phyloP scores from a whole-genome alignment of 2,888 invertebrate species.

The Erebia palarica region DNA sequence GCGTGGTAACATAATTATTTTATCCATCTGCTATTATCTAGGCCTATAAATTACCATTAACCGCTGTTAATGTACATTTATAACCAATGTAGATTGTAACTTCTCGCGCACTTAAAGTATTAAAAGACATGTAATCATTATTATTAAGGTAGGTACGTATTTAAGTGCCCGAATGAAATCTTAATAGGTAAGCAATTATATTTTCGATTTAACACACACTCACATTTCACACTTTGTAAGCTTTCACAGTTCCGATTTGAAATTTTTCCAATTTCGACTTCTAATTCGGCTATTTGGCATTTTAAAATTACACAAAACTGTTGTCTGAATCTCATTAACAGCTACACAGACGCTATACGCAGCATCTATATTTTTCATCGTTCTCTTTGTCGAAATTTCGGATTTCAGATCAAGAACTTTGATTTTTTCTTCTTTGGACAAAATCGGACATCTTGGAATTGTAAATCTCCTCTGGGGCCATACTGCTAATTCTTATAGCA shows the following conservation, averaged over 20 bases:
- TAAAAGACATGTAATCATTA: slow-evolving; percentile 5
- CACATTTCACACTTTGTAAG: background rate
- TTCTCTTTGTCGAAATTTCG: too few species aligned
- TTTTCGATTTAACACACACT: background rate
- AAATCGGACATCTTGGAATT: too few species aligned
- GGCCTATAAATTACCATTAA: slow-evolving; percentile 20
- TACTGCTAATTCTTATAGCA: too few species aligned
- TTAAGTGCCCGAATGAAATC: slow-evolving; percentile 1
- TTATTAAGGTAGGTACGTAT: background rate
- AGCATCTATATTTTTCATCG: too few species aligned
- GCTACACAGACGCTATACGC: too few species aligned
- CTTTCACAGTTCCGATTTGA: background rate
- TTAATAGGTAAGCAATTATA: background rate
- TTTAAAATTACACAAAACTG: too few species aligned
- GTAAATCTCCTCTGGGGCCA: too few species aligned
- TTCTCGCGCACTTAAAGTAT: slow-evolving; percentile 7
- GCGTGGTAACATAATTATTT: slow-evolving; percentile 10
- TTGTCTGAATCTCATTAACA: too few species aligned
- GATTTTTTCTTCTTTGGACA: too few species aligned
- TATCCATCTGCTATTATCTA: slow-evolving; percentile 9
- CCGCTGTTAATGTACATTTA: slow-evolving; percentile 19
- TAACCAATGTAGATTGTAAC: slow-evolving; percentile 20
- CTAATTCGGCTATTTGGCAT: too few species aligned
- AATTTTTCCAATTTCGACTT: too few species aligned
- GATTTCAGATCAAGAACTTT: too few species aligned